phyloP scores from a whole-genome alignment of 2,888 invertebrate species.

The Nezara viridula region DNA sequence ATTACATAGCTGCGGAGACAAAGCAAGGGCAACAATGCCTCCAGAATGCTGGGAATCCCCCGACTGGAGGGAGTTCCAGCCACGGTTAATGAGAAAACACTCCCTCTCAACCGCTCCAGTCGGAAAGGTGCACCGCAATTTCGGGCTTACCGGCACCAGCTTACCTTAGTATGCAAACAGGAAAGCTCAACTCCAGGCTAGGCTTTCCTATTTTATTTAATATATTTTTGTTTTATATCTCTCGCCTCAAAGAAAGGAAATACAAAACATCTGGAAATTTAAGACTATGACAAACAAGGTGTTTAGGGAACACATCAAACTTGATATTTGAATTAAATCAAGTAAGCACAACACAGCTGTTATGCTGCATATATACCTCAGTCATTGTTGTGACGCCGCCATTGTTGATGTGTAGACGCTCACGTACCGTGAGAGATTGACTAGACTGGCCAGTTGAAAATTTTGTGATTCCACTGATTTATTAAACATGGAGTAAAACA shows the following conservation, averaged over 20 bases:
- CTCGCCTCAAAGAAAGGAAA: not conserved
- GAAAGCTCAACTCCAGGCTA: not conserved
- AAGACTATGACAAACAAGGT: not conserved
- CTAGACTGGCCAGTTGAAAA: too few relatives aligned
- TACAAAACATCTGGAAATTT: not conserved
- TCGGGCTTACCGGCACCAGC: not conserved
- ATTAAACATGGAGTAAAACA: too few relatives aligned
- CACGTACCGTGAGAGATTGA: too few relatives aligned
- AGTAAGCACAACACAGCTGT: too few relatives aligned
- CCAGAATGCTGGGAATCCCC: constrained; percentile 24
- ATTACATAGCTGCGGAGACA: not conserved
- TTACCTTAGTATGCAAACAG: not conserved
- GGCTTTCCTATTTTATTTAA: not conserved
- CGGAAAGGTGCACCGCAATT: not conserved
- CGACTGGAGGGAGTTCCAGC: not conserved
- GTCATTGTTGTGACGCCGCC: too few relatives aligned
- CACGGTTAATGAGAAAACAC: constrained; percentile 49
- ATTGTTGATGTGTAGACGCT: too few relatives aligned
- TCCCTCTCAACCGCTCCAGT: not conserved
- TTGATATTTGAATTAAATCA: too few relatives aligned
- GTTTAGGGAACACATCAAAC: too few relatives aligned
- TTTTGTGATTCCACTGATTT: too few relatives aligned
- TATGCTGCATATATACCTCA: too few relatives aligned
- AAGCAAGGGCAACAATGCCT: constrained; percentile 41
- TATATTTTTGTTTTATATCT: not conserved